phyloP scores from a whole-genome alignment of 2,113 vertebrate genomes.

The Carlito syrichta region DNA sequence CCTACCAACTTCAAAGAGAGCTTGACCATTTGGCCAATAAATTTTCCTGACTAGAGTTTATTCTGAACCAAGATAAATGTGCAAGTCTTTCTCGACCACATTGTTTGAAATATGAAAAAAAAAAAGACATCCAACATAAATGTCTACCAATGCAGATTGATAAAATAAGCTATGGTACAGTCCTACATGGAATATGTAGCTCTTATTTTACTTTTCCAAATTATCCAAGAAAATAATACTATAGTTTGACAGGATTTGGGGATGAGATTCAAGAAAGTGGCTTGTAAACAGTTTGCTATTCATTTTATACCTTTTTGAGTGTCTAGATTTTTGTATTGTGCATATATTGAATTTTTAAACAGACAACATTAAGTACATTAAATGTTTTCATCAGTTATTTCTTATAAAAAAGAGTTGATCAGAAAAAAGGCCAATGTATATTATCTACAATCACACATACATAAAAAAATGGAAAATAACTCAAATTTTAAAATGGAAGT shows the following conservation, averaged over 20 bases:
- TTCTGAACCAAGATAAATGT: not conserved
- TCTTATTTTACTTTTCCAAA: not conserved
- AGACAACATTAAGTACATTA: not conserved
- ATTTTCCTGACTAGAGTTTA: not conserved
- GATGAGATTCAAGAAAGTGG: not conserved
- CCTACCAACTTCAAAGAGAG: not conserved
- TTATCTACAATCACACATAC: not conserved
- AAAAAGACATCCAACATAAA: not conserved
- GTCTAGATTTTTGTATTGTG: not conserved
- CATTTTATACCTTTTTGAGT: not conserved
- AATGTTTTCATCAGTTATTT: not conserved
- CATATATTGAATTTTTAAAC: not conserved
- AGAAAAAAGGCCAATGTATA: not conserved
- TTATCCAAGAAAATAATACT: not conserved
- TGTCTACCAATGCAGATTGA: not conserved
- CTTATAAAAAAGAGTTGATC: not conserved
- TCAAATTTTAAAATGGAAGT: not conserved
- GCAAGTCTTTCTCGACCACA: not conserved
- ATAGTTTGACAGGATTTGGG: not conserved
- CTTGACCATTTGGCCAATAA: not conserved
- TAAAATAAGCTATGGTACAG: not conserved
- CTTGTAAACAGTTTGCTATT: not conserved
- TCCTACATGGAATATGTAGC: not conserved
- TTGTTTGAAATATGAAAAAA: not conserved
- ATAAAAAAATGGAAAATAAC: not conserved